Base-by-base conservation (phyloP, 2,113 vertebrate genomes). In the Lamprologus sp. region DNA sequence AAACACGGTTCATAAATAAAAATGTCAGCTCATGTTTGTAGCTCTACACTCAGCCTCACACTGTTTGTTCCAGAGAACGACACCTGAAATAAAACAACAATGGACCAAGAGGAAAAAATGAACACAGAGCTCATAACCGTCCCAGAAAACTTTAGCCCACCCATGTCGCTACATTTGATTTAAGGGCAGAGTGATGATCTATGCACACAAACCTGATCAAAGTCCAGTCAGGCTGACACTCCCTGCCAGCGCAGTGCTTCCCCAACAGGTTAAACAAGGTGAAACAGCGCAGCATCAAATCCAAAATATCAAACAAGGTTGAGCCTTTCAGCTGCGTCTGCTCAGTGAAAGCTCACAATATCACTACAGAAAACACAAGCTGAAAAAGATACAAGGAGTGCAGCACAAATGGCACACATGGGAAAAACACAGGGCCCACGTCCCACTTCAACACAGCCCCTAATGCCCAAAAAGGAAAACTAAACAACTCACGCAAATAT, bases 191-290 rank as follows among this genome's bases (percentile, higher is more conserved):
- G 70, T 47, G 75, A n/a, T 45, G 73, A 63, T 75, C 70, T 11
- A 58, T 54, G 73, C 17, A 33, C 83, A 51, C 51, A 45, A 87
- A 79, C 75, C 10, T 9, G 87, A 55, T 82, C 86, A 89, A 92
- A 94, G 93, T 92, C 85, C 82, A 51, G 19, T 15, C 54, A 23
- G 54, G 21, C 58, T 2, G 81, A 75, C 87, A 80, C 85, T 89
- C 91, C 86, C 84, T 17, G 3, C 70, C 87, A 87, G 65, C 80
- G 5, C 45, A 17, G 65, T 15, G 15, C 15, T 58, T 84, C 87
- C 82, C 33, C 2, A 86, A 83, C 88, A 90, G 86, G 91, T 90
- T 86, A 65, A 51, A 90, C 90, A 45, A 28, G 88, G 89, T 86
- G 84, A 92, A 70, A 87, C 33, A 65, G 81, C 33, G 42, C 77